Evolutionary conservation across 1,140 invertebrate genomes (phyloP), one percentile per base, ranked within the genome.

Genomic region (Aphelenchoides besseyi): DNA sequence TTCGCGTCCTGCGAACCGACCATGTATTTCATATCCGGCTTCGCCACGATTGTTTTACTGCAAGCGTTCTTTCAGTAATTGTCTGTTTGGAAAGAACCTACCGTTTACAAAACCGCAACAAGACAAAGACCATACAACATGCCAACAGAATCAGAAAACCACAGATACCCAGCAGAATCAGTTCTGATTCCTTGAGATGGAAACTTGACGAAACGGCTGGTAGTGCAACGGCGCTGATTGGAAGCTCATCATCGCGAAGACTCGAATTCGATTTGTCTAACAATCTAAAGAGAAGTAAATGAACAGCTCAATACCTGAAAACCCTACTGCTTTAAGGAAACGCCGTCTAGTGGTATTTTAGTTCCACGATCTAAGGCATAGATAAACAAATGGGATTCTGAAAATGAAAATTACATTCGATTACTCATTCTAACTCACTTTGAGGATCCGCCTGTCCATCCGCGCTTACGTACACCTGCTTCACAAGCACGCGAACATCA

Each of bases 21-120:
- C 80, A 82, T 82, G 61, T 82, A 82, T 32, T 83, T 73, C 59
- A 78, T 55, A 62, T 84, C 82, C n/a, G 78, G 48, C 53, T 74
- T 75, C 2, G 73, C 57, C 3, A 71, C 33, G 41, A 33, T 32
- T 23, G 55, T 37, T 35, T 23, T 71, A 23, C 68, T 67, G 68
- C 18, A 67, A 67, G 41, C 1, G 48, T n/a, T n/a, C n/a, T n/a
- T n/a, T n/a, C n/a, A n/a, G n/a, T n/a, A n/a, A n/a, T n/a, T n/a
- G n/a, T n/a, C n/a, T n/a, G n/a, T n/a, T n/a, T n/a, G n/a, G n/a
- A n/a, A 36, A 36, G 26, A 29, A 37, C 68, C 16, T 23, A 77
- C 73, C 74, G 30, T 74, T 78, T 79, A 30, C 75, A 82, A 64
- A 63, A 79, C 35, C 75, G 36, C 9, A 78, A 52, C 57, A 74